These are phyloP conservation scores for Pipra filicauda DNA, from an alignment of 2,113 vertebrate genomes.

Conservation along the genomic window DNA sequence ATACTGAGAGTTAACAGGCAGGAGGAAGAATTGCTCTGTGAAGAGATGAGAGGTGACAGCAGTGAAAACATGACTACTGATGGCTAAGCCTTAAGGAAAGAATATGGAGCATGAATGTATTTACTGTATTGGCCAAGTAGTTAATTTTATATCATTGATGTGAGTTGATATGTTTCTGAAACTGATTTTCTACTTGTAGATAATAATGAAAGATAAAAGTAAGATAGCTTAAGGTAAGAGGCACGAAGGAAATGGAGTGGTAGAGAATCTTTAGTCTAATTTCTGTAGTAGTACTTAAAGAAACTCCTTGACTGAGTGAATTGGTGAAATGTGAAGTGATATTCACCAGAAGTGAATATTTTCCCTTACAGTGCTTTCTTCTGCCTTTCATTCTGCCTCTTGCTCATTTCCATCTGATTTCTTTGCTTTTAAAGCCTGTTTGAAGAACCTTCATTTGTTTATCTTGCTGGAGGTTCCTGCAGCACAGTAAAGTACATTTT, in stretches of 20 bases:
- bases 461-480: background rate
- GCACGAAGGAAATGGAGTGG: background rate
- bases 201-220: background rate
- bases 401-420: background rate
- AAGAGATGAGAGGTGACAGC: background rate
- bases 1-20: background rate
- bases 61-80: background rate
- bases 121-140: background rate
- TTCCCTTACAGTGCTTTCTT: background rate
- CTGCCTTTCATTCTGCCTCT: background rate
- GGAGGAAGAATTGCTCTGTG: background rate
- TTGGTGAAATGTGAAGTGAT: fast-evolving
- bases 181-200: background rate
- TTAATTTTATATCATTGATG: background rate
- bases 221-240: background rate
- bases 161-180: background rate
- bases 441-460: background rate
- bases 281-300: background rate
- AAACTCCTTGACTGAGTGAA: background rate
- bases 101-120: background rate
- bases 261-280: background rate
- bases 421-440: background rate
- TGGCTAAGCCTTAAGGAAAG: background rate
- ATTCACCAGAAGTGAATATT: background rate
- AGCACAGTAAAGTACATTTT: background rate